phyloP scores from a whole-genome alignment of 2,888 invertebrate species.

The Limnephilus rhombicus region DNA sequence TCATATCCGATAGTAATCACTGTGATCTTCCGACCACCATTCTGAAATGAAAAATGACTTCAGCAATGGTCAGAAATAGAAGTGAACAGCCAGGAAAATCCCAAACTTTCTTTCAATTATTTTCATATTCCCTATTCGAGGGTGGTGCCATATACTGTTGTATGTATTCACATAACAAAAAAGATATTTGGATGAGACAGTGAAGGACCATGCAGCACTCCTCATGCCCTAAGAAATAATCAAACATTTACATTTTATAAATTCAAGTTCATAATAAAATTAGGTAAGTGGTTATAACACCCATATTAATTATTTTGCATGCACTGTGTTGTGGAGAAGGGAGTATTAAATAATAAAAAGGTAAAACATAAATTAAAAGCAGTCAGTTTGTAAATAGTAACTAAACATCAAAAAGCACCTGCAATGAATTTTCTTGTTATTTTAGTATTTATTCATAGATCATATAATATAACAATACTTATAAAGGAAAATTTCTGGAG shows the following conservation, averaged over 20 bases:
- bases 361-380: not conserved
- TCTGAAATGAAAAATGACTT: not conserved
- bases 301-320: not conserved
- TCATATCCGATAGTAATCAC: no score
- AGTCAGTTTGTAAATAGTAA: not conserved
- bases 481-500: not conserved
- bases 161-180: not conserved
- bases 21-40: not conserved
- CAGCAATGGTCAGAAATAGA: not conserved
- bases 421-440: not conserved
- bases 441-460: not conserved
- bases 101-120: not conserved
- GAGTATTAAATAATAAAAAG: not conserved
- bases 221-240: conserved; percentile 1
- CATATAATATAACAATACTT: not conserved
- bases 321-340: not conserved
- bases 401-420: not conserved
- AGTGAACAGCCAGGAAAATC: not conserved
- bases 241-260: not conserved
- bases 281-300: not conserved
- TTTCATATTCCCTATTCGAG: not conserved
- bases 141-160: not conserved
- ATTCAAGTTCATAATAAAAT: not conserved
- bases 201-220: not conserved
- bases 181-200: not conserved